Evolutionary conservation across 1,140 invertebrate species (phyloP).

Genomic region (Drosophila erecta): DNA sequence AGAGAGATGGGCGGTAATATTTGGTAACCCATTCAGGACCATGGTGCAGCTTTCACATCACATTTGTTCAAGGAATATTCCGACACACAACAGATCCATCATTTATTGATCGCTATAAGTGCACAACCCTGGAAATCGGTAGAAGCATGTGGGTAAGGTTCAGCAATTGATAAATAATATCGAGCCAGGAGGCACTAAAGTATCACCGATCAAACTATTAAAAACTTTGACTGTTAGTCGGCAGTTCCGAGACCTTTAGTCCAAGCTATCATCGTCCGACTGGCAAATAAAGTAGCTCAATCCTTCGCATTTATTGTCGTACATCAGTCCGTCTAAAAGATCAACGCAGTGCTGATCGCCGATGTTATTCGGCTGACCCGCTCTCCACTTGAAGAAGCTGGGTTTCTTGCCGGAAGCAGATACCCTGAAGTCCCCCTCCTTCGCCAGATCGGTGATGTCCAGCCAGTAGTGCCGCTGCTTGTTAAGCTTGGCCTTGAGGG

Average conservation of each 20-base stretch:
- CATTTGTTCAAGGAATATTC: slow-evolving; percentile 20
- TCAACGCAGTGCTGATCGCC: neutral
- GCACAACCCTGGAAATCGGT: too few relatives aligned
- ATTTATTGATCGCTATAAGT: neutral
- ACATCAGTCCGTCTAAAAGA: neutral
- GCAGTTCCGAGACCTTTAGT: too few relatives aligned
- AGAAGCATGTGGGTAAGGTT: too few relatives aligned
- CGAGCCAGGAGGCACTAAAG: too few relatives aligned
- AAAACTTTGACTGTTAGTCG: too few relatives aligned
- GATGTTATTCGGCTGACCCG: neutral
- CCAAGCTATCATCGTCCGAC: neutral
- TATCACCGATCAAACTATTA: too few relatives aligned
- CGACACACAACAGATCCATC: neutral
- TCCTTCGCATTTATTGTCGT: neutral
- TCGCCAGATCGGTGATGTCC: neutral
- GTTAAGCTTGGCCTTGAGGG: neutral
- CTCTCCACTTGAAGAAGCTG: neutral
- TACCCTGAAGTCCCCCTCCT: neutral
- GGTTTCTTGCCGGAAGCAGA: neutral
- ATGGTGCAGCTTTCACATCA: slow-evolving; percentile 22
- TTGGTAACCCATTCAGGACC: slow-evolving; percentile 6
- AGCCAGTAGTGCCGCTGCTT: neutral
- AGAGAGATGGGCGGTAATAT: too few relatives aligned
- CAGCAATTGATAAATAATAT: too few relatives aligned
- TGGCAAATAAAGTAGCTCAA: neutral